Percentiles rank a stretch among this genome's conserved stretches.
Conservation (phyloP, 2,113 vertebrate species). For the Benitochromis conjunctus region DNA sequence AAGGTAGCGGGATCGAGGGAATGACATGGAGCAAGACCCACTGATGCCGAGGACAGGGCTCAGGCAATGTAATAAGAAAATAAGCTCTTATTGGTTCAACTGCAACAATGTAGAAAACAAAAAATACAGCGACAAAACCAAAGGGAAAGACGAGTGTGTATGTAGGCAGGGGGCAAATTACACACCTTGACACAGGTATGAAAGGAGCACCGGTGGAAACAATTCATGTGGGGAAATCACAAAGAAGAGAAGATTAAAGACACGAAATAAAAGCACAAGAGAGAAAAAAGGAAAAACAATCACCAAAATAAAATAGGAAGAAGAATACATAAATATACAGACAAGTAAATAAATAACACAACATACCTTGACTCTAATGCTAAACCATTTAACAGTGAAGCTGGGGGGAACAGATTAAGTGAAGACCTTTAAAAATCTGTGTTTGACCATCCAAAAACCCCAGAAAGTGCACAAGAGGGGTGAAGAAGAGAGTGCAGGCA, state of each 20-base stretch:
- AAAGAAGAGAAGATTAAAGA: not conserved
- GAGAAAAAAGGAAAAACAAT: not conserved
- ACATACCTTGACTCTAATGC: not conserved
- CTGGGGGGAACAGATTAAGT: not conserved
- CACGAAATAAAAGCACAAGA: not conserved
- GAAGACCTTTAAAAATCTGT: not conserved
- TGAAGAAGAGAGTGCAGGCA: not conserved
- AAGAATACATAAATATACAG: not conserved
- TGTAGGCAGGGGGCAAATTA: not conserved
- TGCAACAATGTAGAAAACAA: not conserved
- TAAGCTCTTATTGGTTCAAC: not conserved
- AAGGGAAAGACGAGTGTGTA: not conserved
- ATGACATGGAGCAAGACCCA: not conserved
- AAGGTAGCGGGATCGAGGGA: not conserved
- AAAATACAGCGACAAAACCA: not conserved
- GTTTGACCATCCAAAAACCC: not conserved
- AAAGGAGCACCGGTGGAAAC: not conserved
- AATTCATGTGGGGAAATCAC: not conserved
- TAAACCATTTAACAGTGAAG: not conserved
- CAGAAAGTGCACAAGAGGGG: not conserved
- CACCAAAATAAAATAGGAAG: not conserved
- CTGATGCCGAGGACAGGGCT: not conserved
- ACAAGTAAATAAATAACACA: not conserved
- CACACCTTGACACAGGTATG: not conserved
- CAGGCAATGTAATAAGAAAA: not conserved